These are phyloP conservation scores for Drosophila siamana DNA, from an alignment of 2,888 invertebrate species.

Conservation along the genomic window DNA sequence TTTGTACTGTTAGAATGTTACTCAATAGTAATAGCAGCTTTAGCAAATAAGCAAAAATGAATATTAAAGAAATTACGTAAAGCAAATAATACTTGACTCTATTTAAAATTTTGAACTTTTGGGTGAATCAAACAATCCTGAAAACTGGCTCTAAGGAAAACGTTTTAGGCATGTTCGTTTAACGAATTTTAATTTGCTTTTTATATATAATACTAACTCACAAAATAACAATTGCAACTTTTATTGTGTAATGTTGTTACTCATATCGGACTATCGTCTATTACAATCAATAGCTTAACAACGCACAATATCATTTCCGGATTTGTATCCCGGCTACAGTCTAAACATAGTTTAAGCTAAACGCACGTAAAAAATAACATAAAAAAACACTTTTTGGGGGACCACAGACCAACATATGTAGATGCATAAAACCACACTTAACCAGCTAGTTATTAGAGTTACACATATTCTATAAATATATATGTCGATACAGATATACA, in stretches of 20 bases:
- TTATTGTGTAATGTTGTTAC: conserved; percentile 19
- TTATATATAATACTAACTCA: conserved; percentile 8
- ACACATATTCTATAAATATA: conserved; percentile 15
- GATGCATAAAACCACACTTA: conserved; percentile 32
- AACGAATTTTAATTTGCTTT: conserved; percentile 2
- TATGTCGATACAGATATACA: not conserved
- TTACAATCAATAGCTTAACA: conserved; percentile 33
- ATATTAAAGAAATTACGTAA: too few relatives aligned
- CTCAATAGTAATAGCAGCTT: too few relatives aligned
- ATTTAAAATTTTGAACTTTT: too few relatives aligned
- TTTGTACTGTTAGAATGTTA: too few relatives aligned
- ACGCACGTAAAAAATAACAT: conserved; percentile 37
- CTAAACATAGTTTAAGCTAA: conserved; percentile 23
- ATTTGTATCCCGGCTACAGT: conserved; percentile 39
- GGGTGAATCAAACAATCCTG: too few relatives aligned
- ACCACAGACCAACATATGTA: conserved; percentile 37
- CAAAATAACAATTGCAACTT: conserved; percentile 34
- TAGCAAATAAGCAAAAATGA: too few relatives aligned
- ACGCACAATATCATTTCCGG: conserved; percentile 37
- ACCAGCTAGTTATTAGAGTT: conserved; percentile 16
- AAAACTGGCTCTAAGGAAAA: too few relatives aligned
- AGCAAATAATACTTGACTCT: too few relatives aligned
- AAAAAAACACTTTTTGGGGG: conserved; percentile 48
- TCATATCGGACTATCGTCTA: conserved; percentile 21
- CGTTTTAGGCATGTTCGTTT: not conserved